phyloP scores from a whole-genome alignment of 2,113 vertebrate species.

The Albula goreensis region DNA sequence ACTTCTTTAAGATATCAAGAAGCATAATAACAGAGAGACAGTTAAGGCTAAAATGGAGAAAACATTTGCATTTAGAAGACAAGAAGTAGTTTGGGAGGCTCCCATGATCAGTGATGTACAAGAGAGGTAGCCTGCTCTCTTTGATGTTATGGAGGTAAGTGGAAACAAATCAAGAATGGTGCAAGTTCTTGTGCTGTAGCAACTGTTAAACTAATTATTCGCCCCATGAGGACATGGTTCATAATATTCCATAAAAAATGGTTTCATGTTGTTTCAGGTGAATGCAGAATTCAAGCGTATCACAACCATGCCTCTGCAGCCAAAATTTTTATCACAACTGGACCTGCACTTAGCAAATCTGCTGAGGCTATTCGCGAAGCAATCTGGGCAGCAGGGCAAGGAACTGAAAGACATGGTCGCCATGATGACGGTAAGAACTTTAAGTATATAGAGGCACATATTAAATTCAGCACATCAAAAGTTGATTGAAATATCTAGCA shows the following conservation, averaged over 20 bases:
- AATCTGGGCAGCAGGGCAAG: conserved; percentile 5
- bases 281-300: conserved; percentile 26
- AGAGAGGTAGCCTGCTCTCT: background rate
- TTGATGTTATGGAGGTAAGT: too few species aligned
- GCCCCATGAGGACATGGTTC: background rate
- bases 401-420: conserved; percentile 3
- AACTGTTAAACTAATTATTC: background rate
- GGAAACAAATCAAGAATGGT: too few species aligned
- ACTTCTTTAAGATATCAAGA: conserved; percentile 27
- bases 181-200: too few species aligned
- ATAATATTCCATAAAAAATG: background rate
- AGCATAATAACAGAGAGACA: conserved; percentile 25
- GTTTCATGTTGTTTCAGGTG: conserved; percentile 25
- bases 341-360: conserved; percentile 20
- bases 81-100: conserved; percentile 14
- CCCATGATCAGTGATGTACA: conserved; percentile 25
- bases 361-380: conserved; percentile 24
- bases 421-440: background rate
- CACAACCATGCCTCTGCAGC: conserved; percentile 30
- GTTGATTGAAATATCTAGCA: background rate
- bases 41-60: conserved; percentile 21
- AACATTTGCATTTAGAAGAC: conserved; percentile 25
- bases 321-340: conserved; percentile 9
- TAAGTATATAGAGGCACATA: background rate
- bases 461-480: background rate